phyloP scores from a whole-genome alignment of 2,797 vertebrate species.

The Liasis olivaceus region DNA sequence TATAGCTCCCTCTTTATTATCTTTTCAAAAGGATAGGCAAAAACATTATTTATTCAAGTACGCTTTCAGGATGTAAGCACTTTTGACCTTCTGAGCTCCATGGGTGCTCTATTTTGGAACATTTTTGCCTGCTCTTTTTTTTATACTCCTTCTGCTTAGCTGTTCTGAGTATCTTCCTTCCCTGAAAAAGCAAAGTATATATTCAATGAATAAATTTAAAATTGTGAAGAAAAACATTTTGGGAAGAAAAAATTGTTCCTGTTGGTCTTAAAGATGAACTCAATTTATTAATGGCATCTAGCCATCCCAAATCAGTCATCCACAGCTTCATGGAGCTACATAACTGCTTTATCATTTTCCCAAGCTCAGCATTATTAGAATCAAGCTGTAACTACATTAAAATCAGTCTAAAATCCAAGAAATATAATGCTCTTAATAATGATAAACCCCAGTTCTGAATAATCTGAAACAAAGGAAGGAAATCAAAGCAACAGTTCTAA shows the following conservation, averaged over 20 bases:
- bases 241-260: fast-evolving
- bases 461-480: no score
- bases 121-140: neutral
- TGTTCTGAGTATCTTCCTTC: neutral
- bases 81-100: neutral
- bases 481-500: neutral
- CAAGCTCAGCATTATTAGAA: conserved; percentile 41
- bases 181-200: neutral
- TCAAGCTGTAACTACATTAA: conserved; percentile 31
- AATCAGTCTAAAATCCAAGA: conserved; percentile 26
- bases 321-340: conserved; percentile 11
- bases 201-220: neutral
- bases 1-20: neutral
- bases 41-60: conserved; percentile 1
- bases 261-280: conserved; percentile 23
- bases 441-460: neutral
- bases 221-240: conserved; percentile 10
- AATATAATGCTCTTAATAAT: neutral
- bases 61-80: neutral
- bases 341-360: conserved; percentile 61
- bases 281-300: neutral
- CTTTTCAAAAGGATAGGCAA: neutral
- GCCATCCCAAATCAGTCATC: conserved; percentile 27
- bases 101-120: neutral
- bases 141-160: neutral